Evolutionary conservation across 2,113 vertebrate genomes (phyloP), one percentile per base, ranked within the genome.

Genomic region (Scomber scombrus): DNA sequence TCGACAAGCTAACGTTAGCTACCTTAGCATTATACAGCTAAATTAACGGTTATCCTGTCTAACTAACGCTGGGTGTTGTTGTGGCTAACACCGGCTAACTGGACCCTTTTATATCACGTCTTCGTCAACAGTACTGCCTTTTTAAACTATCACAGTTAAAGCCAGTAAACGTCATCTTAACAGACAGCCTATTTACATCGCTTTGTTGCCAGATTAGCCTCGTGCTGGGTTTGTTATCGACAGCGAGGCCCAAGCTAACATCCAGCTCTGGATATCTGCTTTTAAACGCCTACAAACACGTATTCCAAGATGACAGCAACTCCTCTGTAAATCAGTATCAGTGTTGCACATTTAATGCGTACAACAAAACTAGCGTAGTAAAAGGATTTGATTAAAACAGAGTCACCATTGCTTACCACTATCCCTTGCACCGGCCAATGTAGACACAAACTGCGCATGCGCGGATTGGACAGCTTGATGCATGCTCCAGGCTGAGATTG

Each of bases 141-240:
- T 2, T 66, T 46, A n/a, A 11, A 5, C 12, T 50, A 16, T 0
- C 47, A 34, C 5, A 34, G 3, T 67, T n/a, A 11, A 51, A n/a
- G 11, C 21, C 45, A 34, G 8, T 9, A 67, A 18, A 0, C 15
- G 11, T 26, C 0, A 18, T 26, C 12, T 19, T 29, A 18, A 19
- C 34, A 6, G 47, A 18, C 46, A n/a, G 50, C 49, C 26, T 16
- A 16, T 16, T 50, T 47, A 23, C 34, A n/a, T 91, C 91, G 91
- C 90, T 75, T 91, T 82, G 83, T 82, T 82, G 76, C 75, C 57
- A 89, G 66, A 73, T 85, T 88, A 87, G 90, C 88, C 87, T 93
- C 89, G 85, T 92, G 90, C 75, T 66, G 56, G 75, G 81, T 80
- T 80, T 82, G 84, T 87, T 87, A 63, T 84, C 71, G 19, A 74